A percentile compares a stretch with the other conserved stretches of the same genome.
These are phyloP conservation scores for Notechis scutatus DNA, from an alignment of 2,113 vertebrate genomes.

Conservation along the genomic window DNA sequence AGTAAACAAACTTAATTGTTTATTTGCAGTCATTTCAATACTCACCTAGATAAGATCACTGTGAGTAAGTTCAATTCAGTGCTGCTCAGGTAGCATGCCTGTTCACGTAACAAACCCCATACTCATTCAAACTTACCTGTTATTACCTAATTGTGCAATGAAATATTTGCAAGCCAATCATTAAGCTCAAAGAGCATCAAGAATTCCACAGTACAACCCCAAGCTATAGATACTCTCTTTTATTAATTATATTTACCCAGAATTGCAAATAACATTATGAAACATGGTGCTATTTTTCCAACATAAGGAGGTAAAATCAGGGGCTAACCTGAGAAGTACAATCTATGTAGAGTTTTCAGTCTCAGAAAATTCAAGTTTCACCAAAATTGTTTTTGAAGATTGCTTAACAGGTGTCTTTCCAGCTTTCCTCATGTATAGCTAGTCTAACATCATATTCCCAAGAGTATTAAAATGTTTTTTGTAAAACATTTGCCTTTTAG, in stretches of 20 bases:
- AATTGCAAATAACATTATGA: neutral
- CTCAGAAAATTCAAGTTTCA: neutral
- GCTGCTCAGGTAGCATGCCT: neutral
- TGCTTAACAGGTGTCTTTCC: neutral
- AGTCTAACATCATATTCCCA: neutral
- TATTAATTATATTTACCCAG: neutral
- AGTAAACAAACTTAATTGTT: neutral
- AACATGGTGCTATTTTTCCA: neutral
- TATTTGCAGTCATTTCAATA: neutral
- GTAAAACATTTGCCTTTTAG: neutral
- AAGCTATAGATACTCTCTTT: neutral
- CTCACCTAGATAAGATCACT: neutral
- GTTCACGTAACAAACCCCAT: neutral
- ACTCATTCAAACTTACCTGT: neutral
- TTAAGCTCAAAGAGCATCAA: neutral
- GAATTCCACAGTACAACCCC: neutral
- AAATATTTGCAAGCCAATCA: neutral
- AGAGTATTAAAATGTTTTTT: neutral
- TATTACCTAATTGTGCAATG: neutral
- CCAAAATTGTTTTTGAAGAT: neutral
- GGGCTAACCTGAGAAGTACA: neutral
- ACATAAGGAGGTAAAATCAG: neutral
- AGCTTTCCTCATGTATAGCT: neutral
- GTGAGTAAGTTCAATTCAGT: neutral
- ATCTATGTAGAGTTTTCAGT: neutral